Percentiles rank a stretch among this genome's conserved stretches.
phyloP scores from a whole-genome alignment of 2,113 vertebrate genomes.

The Pseudonaja textilis region DNA sequence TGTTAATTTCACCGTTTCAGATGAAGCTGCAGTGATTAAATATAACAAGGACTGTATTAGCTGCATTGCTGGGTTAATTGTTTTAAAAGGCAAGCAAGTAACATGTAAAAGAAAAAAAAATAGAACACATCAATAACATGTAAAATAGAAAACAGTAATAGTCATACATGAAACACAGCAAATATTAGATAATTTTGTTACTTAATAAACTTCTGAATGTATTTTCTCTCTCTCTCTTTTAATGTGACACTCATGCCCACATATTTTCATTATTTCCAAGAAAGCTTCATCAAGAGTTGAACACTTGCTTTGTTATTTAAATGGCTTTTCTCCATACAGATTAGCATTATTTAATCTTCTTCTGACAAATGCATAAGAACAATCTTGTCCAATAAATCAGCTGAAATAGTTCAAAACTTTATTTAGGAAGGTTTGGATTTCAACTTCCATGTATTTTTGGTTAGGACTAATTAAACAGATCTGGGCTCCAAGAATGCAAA shows the following conservation, averaged over 20 bases:
- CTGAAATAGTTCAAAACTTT: background rate
- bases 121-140: background rate
- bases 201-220: background rate
- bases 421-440: background rate
- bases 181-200: background rate
- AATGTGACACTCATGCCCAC: background rate
- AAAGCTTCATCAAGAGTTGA: background rate
- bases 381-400: background rate
- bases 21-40: background rate
- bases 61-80: constrained; percentile 10
- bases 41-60: accelerated
- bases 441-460: background rate
- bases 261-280: background rate
- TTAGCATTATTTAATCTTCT: background rate
- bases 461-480: background rate
- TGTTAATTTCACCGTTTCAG: background rate
- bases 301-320: background rate
- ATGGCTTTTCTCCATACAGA: background rate
- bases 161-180: background rate
- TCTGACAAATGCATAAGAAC: background rate
- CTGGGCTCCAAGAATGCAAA: background rate
- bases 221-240: background rate
- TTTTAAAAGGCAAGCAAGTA: background rate
- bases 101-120: background rate
- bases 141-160: background rate